phyloP scores from a whole-genome alignment of 2,888 invertebrate species.

The Callimorpha dominula region DNA sequence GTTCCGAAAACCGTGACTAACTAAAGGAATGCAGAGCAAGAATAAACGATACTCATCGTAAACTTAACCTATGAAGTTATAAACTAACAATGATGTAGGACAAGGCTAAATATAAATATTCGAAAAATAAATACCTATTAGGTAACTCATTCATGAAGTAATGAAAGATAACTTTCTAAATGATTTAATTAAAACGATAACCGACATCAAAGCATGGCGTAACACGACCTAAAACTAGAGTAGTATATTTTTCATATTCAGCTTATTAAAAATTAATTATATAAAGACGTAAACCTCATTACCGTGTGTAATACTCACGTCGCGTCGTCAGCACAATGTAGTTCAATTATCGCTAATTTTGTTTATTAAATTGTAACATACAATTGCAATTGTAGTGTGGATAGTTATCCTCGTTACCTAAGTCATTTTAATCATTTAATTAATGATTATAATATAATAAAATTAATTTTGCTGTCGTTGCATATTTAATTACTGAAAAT shows the following conservation, averaged over 20 bases:
- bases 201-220: background rate
- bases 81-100: background rate
- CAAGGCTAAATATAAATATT: too few species aligned
- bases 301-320: background rate
- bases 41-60: background rate
- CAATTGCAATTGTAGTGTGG: background rate
- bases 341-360: background rate
- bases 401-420: background rate
- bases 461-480: background rate
- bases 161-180: background rate
- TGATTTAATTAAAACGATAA: background rate
- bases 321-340: background rate
- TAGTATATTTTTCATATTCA: background rate
- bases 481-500: background rate
- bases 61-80: background rate
- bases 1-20: background rate
- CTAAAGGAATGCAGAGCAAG: background rate
- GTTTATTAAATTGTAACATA: background rate
- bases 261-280: background rate
- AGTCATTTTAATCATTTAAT: background rate
- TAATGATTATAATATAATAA: background rate
- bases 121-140: too few species aligned
- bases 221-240: background rate
- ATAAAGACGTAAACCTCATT: background rate
- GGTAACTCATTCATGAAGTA: background rate